phyloP scores from a whole-genome alignment of 2,113 vertebrate genomes.

The Camelus dromedarius region DNA sequence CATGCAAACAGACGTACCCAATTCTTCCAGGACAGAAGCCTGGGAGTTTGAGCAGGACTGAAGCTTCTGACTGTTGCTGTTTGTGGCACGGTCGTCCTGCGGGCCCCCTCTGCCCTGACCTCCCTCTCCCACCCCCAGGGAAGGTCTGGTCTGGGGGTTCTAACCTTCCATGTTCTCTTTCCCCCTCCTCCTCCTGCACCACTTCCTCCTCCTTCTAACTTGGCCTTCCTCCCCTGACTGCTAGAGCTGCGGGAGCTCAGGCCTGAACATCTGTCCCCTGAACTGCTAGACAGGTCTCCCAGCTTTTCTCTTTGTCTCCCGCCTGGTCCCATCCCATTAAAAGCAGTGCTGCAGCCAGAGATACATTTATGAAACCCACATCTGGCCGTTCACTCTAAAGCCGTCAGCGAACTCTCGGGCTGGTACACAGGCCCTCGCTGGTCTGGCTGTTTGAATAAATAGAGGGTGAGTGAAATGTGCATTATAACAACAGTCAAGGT shows the following conservation, averaged over 20 bases:
- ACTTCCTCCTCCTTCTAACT: neutral
- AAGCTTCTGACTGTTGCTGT: neutral
- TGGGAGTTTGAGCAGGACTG: no score
- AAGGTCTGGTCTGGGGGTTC: neutral
- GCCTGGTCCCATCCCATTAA: neutral
- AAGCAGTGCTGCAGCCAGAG: neutral
- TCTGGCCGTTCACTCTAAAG: neutral
- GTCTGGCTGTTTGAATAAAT: neutral
- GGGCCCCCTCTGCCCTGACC: neutral
- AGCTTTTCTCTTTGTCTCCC: neutral
- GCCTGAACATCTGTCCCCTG: neutral
- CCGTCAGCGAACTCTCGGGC: neutral
- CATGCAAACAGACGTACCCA: neutral
- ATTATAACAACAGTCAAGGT: neutral
- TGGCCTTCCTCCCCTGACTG: neutral
- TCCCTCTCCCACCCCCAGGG: neutral
- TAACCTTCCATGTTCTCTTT: neutral
- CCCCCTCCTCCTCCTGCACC: neutral
- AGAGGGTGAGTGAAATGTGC: neutral
- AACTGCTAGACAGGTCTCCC: neutral
- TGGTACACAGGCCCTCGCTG: neutral
- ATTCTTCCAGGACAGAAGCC: neutral
- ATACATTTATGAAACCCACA: neutral
- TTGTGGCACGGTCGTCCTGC: neutral
- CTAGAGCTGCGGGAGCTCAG: neutral